Conservation (phyloP, 2,888 invertebrate species). For the Rhagium mordax region DNA sequence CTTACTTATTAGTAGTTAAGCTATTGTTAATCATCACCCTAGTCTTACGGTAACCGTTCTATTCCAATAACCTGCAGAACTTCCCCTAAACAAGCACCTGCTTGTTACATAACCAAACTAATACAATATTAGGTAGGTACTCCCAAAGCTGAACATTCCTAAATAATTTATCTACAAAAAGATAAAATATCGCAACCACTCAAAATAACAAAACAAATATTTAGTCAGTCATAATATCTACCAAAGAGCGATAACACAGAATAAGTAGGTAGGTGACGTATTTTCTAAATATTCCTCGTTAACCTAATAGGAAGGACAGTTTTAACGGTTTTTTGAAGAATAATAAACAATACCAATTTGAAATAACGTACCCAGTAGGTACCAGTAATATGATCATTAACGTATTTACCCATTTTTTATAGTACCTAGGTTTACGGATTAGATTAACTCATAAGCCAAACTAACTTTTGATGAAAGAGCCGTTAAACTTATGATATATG, state of each 20-base stretch:
- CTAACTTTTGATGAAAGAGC: not conserved
- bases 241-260: not conserved
- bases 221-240: slow-evolving; percentile 10
- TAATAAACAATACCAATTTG: no score
- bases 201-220: slow-evolving; percentile 22
- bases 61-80: not conserved
- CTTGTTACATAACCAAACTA: not conserved
- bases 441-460: not conserved
- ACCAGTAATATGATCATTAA: no score
- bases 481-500: not conserved
- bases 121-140: not conserved
- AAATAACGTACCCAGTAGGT: not conserved
- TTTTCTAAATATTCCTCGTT: not conserved
- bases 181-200: slow-evolving; percentile 3
- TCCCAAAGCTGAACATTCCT: slow-evolving; percentile 10
- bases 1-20: no score
- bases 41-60: not conserved
- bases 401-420: no score
- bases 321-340: not conserved
- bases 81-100: not conserved
- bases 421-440: no score
- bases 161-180: slow-evolving; percentile 11
- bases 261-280: not conserved
- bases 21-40: not conserved
- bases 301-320: not conserved